A percentile compares a stretch with the other conserved stretches of the same genome.
phyloP scores from a whole-genome alignment of 2,888 invertebrate species.

The Temnothorax unifasciatus region DNA sequence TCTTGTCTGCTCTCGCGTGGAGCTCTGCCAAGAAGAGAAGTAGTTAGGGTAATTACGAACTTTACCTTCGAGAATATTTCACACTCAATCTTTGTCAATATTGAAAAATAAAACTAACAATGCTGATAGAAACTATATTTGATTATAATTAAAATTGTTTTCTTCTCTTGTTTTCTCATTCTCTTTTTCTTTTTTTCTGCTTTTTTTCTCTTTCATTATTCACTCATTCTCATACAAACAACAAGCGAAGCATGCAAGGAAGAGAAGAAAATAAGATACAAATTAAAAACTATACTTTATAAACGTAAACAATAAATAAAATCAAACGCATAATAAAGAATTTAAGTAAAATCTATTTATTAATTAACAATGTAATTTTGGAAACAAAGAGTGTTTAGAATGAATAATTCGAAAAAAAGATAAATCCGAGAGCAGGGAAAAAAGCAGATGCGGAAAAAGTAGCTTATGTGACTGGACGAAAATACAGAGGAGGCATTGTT shows the following conservation, averaged over 20 bases:
- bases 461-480: slow-evolving; percentile 23
- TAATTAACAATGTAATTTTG: background rate
- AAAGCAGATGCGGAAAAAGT: background rate
- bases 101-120: background rate
- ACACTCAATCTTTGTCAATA: background rate
- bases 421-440: background rate
- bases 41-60: slow-evolving; percentile 41
- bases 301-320: background rate
- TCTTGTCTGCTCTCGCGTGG: slow-evolving; percentile 67
- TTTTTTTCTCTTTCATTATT: background rate
- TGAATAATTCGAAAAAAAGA: background rate
- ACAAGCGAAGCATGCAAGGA: background rate
- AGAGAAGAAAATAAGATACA: background rate
- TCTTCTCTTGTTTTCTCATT: background rate
- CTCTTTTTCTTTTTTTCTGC: background rate
- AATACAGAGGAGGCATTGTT: slow-evolving; percentile 44
- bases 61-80: slow-evolving; percentile 23
- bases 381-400: background rate
- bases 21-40: slow-evolving; percentile 69
- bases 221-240: slow-evolving; percentile 22
- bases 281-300: background rate
- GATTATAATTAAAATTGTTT: background rate
- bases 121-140: background rate
- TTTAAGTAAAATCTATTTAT: background rate
- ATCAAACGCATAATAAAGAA: background rate